Conservation (phyloP, 2,113 vertebrate species). For the Oryzias javanicus region DNA sequence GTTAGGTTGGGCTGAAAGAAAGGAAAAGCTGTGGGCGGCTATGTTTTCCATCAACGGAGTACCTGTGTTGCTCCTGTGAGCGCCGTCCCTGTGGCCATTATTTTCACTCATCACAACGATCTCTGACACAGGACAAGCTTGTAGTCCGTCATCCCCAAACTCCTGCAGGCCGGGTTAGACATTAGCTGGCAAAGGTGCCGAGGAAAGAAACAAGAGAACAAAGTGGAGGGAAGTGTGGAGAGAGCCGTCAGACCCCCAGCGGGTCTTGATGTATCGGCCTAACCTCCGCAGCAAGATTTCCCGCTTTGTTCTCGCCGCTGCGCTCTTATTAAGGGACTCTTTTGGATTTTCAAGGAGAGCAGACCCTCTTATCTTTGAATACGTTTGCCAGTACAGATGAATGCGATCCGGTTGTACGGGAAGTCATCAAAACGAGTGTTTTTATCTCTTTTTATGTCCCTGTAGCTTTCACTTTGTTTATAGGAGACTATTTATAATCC, state of each 20-base stretch:
- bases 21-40: conserved; percentile 1
- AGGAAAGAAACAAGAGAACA: conserved; percentile 49
- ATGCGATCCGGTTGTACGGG: too few species aligned
- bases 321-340: conserved; percentile 34
- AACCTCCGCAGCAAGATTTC: conserved; percentile 46
- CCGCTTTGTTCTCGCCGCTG: conserved; percentile 27
- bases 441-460: too few species aligned
- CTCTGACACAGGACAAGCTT: conserved; percentile 45
- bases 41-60: background rate
- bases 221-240: conserved; percentile 35
- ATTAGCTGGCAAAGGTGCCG: conserved; percentile 24
- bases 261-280: conserved; percentile 40
- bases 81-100: conserved; percentile 5
- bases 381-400: too few species aligned
- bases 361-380: background rate
- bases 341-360: background rate
- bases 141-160: conserved; percentile 43
- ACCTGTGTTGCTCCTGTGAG: background rate
- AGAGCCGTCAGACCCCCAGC: conserved; percentile 45
- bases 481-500: too few species aligned
- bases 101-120: conserved; percentile 16
- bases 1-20: conserved; percentile 3
- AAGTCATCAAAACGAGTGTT: too few species aligned
- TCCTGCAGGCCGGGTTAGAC: conserved; percentile 47
- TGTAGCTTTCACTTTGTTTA: too few species aligned